phyloP scores from a whole-genome alignment of 2,888 invertebrate species.

The Acrobasis suavella region DNA sequence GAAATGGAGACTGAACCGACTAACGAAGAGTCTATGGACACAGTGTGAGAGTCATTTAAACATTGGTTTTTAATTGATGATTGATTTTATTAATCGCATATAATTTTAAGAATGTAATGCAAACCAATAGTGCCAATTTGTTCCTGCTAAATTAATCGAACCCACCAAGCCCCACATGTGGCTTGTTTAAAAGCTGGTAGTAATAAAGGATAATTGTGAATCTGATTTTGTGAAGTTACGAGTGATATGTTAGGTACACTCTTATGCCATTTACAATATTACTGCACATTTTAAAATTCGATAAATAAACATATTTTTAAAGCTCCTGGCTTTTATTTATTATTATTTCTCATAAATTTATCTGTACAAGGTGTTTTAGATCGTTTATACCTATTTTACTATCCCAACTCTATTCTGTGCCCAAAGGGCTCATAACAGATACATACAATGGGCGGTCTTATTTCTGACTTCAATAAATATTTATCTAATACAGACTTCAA shows the following conservation, averaged over 20 bases:
- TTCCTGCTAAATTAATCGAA: slow-evolving; percentile 38
- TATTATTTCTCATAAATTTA: not conserved
- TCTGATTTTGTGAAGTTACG: slow-evolving; percentile 2
- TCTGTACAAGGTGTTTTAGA: slow-evolving; percentile 19
- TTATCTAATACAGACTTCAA: too few relatives aligned
- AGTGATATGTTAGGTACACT: slow-evolving; percentile 30
- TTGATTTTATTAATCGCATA: slow-evolving; percentile 44
- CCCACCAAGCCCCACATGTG: slow-evolving; percentile 21
- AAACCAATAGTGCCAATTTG: slow-evolving; percentile 63
- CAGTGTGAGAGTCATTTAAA: slow-evolving; percentile 61
- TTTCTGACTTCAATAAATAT: too few relatives aligned
- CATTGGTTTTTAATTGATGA: slow-evolving; percentile 45
- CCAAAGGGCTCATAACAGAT: too few relatives aligned
- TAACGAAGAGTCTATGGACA: slow-evolving; percentile 78
- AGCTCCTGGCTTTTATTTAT: slow-evolving; percentile 36
- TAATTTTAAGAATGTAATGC: slow-evolving; percentile 43
- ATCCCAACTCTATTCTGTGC: too few relatives aligned
- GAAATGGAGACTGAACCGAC: slow-evolving; percentile 81
- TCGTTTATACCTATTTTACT: too few relatives aligned
- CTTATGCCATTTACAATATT: slow-evolving; percentile 37
- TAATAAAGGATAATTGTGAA: slow-evolving; percentile 14
- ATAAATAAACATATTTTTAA: slow-evolving; percentile 56
- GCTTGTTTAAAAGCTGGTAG: slow-evolving; percentile 30
- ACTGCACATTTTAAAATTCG: slow-evolving; percentile 45
- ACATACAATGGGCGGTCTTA: too few relatives aligned